A percentile compares a stretch with the other conserved stretches of the same genome.
Evolutionary conservation across 1,140 invertebrate genomes (phyloP).

Genomic region (Polypedilum vanderplanki): DNA sequence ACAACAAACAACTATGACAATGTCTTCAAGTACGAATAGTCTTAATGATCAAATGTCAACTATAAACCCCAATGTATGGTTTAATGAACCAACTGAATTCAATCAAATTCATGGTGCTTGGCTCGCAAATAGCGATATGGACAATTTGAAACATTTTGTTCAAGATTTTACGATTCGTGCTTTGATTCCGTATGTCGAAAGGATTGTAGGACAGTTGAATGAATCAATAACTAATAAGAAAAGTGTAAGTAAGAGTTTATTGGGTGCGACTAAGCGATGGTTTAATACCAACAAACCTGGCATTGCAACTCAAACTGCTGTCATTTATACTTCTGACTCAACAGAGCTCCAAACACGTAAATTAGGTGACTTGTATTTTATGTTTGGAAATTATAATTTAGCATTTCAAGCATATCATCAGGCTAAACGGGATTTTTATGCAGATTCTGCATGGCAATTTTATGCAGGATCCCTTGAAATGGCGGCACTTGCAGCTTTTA

Average conservation of each 20-base stretch:
- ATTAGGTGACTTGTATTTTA: slow-evolving; percentile 90
- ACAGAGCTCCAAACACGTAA: slow-evolving; percentile 83
- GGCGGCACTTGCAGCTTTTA: slow-evolving; percentile 86
- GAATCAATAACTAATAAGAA: slow-evolving; percentile 82
- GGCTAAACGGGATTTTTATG: slow-evolving; percentile 92
- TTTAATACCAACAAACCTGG: slow-evolving; percentile 85
- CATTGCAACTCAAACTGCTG: slow-evolving; percentile 61
- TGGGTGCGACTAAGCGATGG: slow-evolving; percentile 91
- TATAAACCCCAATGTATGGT: slow-evolving; percentile 52
- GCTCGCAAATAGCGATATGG: slow-evolving; percentile 72
- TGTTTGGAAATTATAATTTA: slow-evolving; percentile 88
- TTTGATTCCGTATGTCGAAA: slow-evolving; percentile 83
- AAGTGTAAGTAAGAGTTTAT: slow-evolving; percentile 82
- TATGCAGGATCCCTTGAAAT: slow-evolving; percentile 94
- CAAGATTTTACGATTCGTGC: slow-evolving; percentile 82
- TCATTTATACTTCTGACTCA: slow-evolving; percentile 84
- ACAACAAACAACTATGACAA: slow-evolving; percentile 32
- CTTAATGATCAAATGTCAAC: slow-evolving; percentile 47
- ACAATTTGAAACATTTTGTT: slow-evolving; percentile 75
- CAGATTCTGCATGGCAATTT: slow-evolving; percentile 94
- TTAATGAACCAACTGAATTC: slow-evolving; percentile 47
- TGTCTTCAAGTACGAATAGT: slow-evolving; percentile 52
- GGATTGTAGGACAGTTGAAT: slow-evolving; percentile 71
- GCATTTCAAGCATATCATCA: slow-evolving; percentile 93
- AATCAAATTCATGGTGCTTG: slow-evolving; percentile 59